These are phyloP conservation scores for Arenicola marina DNA, from an alignment of 2,888 invertebrate species.

Conservation along the genomic window DNA sequence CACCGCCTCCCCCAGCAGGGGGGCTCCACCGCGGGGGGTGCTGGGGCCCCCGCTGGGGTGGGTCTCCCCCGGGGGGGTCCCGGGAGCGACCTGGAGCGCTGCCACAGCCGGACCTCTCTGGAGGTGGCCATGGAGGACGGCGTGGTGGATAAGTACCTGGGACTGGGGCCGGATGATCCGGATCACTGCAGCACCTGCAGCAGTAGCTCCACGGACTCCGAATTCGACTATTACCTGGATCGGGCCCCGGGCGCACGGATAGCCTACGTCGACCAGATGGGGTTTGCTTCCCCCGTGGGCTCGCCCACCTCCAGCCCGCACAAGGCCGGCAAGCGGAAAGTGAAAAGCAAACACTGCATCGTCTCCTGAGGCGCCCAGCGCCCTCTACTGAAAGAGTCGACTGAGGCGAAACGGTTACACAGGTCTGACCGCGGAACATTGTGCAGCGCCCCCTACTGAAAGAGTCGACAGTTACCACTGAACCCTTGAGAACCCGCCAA, in stretches of 20 bases:
- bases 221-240: slow-evolving; percentile 78
- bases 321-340: slow-evolving; percentile 6
- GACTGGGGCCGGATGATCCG: slow-evolving; percentile 62
- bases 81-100: background rate
- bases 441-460: too few species aligned
- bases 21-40: slow-evolving; percentile 3
- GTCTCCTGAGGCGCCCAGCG: slow-evolving; percentile 8
- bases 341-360: slow-evolving; percentile 17
- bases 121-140: slow-evolving; percentile 7
- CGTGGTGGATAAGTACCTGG: slow-evolving; percentile 7
- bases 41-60: slow-evolving; percentile 5
- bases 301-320: slow-evolving; percentile 1
- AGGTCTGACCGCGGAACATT: too few species aligned
- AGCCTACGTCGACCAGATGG: background rate
- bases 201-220: slow-evolving; percentile 71
- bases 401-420: too few species aligned
- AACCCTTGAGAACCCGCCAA: too few species aligned
- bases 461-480: too few species aligned
- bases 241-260: slow-evolving; percentile 66
- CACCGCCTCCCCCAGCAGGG: slow-evolving; percentile 15
- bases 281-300: background rate
- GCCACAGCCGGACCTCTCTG: background rate
- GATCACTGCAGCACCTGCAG: slow-evolving; percentile 87
- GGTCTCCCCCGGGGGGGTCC: background rate
- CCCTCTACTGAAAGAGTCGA: too few species aligned